These are phyloP conservation scores for Himalopsyche japonica DNA, from an alignment of 2,888 invertebrate genomes.

Conservation along the genomic window DNA sequence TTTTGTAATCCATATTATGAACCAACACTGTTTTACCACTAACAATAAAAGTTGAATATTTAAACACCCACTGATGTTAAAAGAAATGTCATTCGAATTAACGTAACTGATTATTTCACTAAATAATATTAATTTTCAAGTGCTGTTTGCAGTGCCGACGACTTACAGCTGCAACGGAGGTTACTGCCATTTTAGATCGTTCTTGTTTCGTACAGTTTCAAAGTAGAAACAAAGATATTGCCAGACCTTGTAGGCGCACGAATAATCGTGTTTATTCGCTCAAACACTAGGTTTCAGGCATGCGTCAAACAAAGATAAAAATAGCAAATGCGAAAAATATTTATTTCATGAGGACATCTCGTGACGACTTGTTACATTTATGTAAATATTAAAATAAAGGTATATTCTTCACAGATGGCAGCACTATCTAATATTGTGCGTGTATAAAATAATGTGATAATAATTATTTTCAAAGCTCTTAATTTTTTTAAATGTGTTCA, in stretches of 20 bases:
- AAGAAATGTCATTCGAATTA: conserved; percentile 6
- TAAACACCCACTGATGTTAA: conserved; percentile 19
- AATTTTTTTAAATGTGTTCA: no score
- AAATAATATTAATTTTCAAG: conserved; percentile 6
- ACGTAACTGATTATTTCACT: conserved; percentile 46
- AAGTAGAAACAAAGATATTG: conserved; percentile 16
- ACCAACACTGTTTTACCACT: conserved; percentile 27
- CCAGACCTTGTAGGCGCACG: conserved; percentile 1
- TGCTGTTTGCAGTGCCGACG: conserved; percentile 11
- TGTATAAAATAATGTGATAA: no score
- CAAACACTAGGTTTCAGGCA: background rate
- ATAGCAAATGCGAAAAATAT: background rate
- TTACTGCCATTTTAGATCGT: conserved; percentile 30
- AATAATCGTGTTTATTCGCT: conserved; percentile 2
- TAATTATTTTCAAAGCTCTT: no score
- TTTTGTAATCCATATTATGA: conserved; percentile 79
- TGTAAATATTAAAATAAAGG: background rate
- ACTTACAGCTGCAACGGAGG: conserved; percentile 28
- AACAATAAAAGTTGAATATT: conserved; percentile 8
- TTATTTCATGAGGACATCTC: background rate
- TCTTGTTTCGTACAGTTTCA: background rate
- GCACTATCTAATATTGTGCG: no score
- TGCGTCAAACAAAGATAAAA: conserved; percentile 3
- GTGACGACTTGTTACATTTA: background rate
- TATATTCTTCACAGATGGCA: no score